Base-by-base conservation (phyloP, 1,140 invertebrate species). In the Chironomus striatipennis region DNA sequence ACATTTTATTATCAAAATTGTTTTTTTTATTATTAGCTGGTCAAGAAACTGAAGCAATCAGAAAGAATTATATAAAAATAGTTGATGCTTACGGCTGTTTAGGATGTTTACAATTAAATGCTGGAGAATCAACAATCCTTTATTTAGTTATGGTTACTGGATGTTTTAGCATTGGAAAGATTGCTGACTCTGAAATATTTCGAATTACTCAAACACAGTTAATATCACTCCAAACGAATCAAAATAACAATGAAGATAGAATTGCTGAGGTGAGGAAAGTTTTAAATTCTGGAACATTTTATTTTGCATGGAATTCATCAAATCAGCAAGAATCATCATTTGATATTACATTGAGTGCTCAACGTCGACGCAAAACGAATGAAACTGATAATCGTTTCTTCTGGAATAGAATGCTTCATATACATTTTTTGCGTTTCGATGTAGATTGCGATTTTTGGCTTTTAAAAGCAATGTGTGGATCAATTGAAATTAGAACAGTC, bases 271-370 rank as follows among this genome's bases (percentile, higher is more conserved):
- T 95, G 12, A 84, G 91, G 75, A 97, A 97, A 84, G 85, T 99
- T 43, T 84, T 99, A 3, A 98, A 96, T 83, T 98, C 96, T 21
- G 96, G 96, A 10, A 97, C 96, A 17, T 98, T 98, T 83, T 98
- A 98, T 81, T 98, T 98, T 83, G 93, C 95, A 1, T 96, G 95
- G 75, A 76, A 76, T 8, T 78, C 80, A 86, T 57, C 77, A 77
- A 43, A 77, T 81, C 75, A 83, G 4, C 75, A 76, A 21, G 43
- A 80, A 76, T 77, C 73, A 8, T 70, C 57, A 8, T 87, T 97
- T 79, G 96, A 98, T 85, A 88, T 98, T 21, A 98, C 95, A 10
- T 83, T 98, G 34, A 97, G 95, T 84, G 93, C 93, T 64, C 97
- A 99, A 82, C 88, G 93, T 78, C 87, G 91, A 80, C 87, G 88